Evolutionary conservation across 1,140 invertebrate genomes (phyloP), one percentile per base, ranked within the genome.

Genomic region (Micrasema minimum): DNA sequence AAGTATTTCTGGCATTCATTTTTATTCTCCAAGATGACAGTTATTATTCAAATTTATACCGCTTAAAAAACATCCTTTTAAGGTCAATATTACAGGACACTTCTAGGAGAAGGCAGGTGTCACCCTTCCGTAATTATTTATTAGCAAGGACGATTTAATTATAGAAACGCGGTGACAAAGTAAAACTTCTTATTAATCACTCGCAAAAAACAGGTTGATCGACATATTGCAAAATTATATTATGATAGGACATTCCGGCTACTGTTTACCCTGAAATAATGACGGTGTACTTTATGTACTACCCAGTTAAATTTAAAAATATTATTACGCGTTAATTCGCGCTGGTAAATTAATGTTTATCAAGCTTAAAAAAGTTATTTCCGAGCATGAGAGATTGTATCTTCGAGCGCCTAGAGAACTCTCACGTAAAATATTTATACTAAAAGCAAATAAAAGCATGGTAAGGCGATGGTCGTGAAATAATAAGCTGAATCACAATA

Each of bases 131-230:
- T 41, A 12, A 59, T 59, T 37, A 59, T 38, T 59, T 59, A 59
- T 41, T 59, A 6, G 55, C 55, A 59, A 59, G 55, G 37, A 59
- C 55, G 37, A 12, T 6, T 7, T 59, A 41, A 59, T 59, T 59
- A 59, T 22, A 38, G 16, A 59, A 38, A 23, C 55, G 18, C 16
- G 35, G 16, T 41, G 55, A 59, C 37, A 59, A 59, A 26, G 50
- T 53, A 53, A 48, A 48, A 48, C 46, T 11, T 48, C 7, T 31
- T 31, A 31, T 31, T 31, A 31, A 31, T 31, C 26, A 10, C 46
- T 48, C 18, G 10, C 11, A 20, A 48, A 48, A 48, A 20, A 48
- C 45, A 7, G 45, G 45, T 20, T 20, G 18, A 22, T 48, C 16
- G 46, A 16, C 46, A 10, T 20, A 48, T 48, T 20, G 46, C 16